Percentiles rank a stretch among this genome's conserved stretches.
phyloP scores from a whole-genome alignment of 2,113 vertebrate species.

The Pipra filicauda region DNA sequence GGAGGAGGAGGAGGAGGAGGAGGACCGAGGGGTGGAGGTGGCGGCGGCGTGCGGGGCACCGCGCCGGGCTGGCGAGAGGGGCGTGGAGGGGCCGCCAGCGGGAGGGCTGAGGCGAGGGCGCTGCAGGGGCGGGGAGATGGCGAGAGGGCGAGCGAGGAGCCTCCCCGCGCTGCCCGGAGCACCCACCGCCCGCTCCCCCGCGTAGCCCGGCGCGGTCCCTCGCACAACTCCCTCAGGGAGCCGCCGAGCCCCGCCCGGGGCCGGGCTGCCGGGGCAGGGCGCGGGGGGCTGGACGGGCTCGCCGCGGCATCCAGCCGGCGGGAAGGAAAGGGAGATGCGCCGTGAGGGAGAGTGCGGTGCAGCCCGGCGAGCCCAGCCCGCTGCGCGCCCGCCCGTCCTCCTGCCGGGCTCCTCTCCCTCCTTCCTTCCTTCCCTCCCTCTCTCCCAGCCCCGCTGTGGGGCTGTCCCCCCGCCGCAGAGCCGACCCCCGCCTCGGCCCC shows the following conservation, averaged over 20 bases:
- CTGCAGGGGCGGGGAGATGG: neutral
- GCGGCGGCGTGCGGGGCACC: conserved; percentile 21
- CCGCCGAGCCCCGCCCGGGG: neutral
- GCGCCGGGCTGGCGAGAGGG: conserved; percentile 9
- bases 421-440: neutral
- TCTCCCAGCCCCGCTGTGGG: neutral
- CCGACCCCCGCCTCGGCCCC: neutral
- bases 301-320: neutral
- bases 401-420: neutral
- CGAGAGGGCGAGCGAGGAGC: neutral
- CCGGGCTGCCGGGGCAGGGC: neutral
- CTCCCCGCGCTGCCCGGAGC: neutral
- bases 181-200: neutral
- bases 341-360: neutral
- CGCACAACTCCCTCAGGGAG: neutral
- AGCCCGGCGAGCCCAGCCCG: neutral
- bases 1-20: conserved; percentile 57
- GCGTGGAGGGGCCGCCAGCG: conserved; percentile 32
- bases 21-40: conserved; percentile 59
- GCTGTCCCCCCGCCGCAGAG: neutral
- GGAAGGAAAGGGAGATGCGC: neutral
- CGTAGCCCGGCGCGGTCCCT: neutral
- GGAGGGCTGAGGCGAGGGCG: neutral
- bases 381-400: neutral
- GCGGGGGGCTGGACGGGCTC: neutral